Base-by-base conservation (phyloP, 2,888 invertebrate species). In the Thelaira solivaga region DNA sequence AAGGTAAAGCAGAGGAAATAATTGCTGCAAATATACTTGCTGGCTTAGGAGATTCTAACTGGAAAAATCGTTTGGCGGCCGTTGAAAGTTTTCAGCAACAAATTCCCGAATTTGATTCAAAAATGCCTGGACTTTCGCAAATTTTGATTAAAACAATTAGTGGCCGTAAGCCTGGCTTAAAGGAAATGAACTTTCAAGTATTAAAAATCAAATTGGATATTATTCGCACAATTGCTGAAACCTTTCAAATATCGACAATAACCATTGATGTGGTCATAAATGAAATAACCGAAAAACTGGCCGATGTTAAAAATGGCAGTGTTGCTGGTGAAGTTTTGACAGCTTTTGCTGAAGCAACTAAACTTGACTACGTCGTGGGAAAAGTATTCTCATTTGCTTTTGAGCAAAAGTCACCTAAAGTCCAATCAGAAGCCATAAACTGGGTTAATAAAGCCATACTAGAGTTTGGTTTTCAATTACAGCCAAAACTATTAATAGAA, bases 161-260 rank as follows among this genome's bases (percentile, higher is more conserved):
- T 81, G 92, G 92, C 78, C 94, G 92, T 84, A 97, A 97, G 85
- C 97, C 97, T 0, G 97, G 97, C 0, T 88, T 94, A 0, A 93
- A 89, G 73, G 97, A 97, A 85, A 97, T 94, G 74, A 97, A 97
- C 87, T 96, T 97, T 80, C 97, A 97, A 91, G 97, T 96, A 11
- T 88, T 97, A 57, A 97, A 96, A 86, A 91, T 93, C 0, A 92
- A 95, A 81, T 88, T 97, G 13, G 97, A 97, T 82, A 92, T 94
- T 10, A 91, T 97, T 69, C 94, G 94, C 81, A 91, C 92, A 81
- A 90, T 97, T 22, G 94, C 95, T 0, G 94, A 95, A 86, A 94
- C 93, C 84, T 93, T 93, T 83, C 91, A 92, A 0, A 91, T 95
- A 80, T 92, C 95, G 0, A 91, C 91, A 90, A 93, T 92, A 0